These are phyloP conservation scores for Apamea anceps DNA, from an alignment of 2,888 invertebrate species.

Conservation along the genomic window DNA sequence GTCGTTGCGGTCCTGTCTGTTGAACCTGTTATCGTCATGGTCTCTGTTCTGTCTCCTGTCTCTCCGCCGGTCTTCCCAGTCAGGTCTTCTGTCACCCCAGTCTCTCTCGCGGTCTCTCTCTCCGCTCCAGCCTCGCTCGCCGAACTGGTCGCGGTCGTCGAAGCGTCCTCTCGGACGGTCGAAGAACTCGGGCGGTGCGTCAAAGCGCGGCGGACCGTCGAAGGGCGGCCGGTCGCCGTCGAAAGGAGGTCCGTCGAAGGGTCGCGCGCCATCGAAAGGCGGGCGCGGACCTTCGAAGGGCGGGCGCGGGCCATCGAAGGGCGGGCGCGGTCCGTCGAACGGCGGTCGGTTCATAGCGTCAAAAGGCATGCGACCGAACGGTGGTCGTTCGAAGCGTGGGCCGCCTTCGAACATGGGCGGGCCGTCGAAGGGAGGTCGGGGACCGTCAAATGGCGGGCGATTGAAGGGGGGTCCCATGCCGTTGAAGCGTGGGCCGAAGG, in stretches of 20 bases:
- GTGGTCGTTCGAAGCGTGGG: slow-evolving; percentile 69
- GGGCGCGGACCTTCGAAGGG: slow-evolving; percentile 77
- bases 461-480: slow-evolving; percentile 82
- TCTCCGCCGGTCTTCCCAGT: slow-evolving; percentile 81
- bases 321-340: slow-evolving; percentile 77
- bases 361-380: slow-evolving; percentile 66
- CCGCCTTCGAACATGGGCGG: slow-evolving; percentile 62
- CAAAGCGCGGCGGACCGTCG: slow-evolving; percentile 68
- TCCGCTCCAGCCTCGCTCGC: slow-evolving; percentile 83
- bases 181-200: slow-evolving; percentile 84
- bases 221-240: slow-evolving; percentile 70
- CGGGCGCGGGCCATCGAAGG: slow-evolving; percentile 74
- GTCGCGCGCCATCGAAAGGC: slow-evolving; percentile 77
- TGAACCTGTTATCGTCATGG: slow-evolving; percentile 75
- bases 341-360: slow-evolving; percentile 75
- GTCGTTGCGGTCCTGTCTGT: slow-evolving; percentile 71
- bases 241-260: slow-evolving; percentile 69
- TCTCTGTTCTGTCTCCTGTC: slow-evolving; percentile 74
- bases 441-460: slow-evolving; percentile 79
- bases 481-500: slow-evolving; percentile 80
- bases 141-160: slow-evolving; percentile 83
- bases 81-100: slow-evolving; percentile 77
- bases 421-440: slow-evolving; percentile 71
- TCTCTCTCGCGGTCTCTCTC: slow-evolving; percentile 76
- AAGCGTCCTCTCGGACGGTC: slow-evolving; percentile 83